A percentile compares a stretch with the other conserved stretches of the same genome.
Conservation (phyloP, 2,888 invertebrate genomes). For the Ptychoptera albimana region DNA sequence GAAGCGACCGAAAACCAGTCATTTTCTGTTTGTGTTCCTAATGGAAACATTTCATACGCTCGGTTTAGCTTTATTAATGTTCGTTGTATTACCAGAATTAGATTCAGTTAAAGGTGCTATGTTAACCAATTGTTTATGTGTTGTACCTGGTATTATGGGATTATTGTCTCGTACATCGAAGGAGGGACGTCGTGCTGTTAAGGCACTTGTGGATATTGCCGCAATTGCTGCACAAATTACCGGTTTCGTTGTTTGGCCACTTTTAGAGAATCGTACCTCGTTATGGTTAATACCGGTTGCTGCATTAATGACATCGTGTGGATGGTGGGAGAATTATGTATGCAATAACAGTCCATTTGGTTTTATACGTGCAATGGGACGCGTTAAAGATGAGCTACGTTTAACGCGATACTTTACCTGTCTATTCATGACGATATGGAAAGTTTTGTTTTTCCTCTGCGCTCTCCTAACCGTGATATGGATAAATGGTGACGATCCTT, state of each 20-base stretch:
- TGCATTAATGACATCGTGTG: slow-evolving; percentile 71
- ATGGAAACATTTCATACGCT: slow-evolving; percentile 81
- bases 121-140: slow-evolving; percentile 89
- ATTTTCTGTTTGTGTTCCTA: slow-evolving; percentile 43
- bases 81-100: slow-evolving; percentile 76
- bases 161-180: slow-evolving; percentile 67
- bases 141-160: slow-evolving; percentile 59
- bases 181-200: slow-evolving; percentile 60
- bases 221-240: slow-evolving; percentile 81
- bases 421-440: slow-evolving; percentile 83
- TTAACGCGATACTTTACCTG: slow-evolving; percentile 77
- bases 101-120: slow-evolving; percentile 92
- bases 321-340: slow-evolving; percentile 98
- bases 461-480: slow-evolving; percentile 56
- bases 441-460: slow-evolving; percentile 63
- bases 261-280: slow-evolving; percentile 55
- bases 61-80: slow-evolving; percentile 74
- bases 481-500: slow-evolving; percentile 58
- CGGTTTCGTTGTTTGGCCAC: slow-evolving; percentile 85
- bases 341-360: slow-evolving; percentile 68
- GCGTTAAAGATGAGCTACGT: slow-evolving; percentile 63
- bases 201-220: slow-evolving; percentile 66
- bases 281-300: slow-evolving; percentile 78
- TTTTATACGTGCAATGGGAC: slow-evolving; percentile 50
- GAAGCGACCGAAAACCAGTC: slow-evolving; percentile 42